Base-by-base conservation (phyloP, 2,888 invertebrate species). In the Scaptomyza tumidula region DNA sequence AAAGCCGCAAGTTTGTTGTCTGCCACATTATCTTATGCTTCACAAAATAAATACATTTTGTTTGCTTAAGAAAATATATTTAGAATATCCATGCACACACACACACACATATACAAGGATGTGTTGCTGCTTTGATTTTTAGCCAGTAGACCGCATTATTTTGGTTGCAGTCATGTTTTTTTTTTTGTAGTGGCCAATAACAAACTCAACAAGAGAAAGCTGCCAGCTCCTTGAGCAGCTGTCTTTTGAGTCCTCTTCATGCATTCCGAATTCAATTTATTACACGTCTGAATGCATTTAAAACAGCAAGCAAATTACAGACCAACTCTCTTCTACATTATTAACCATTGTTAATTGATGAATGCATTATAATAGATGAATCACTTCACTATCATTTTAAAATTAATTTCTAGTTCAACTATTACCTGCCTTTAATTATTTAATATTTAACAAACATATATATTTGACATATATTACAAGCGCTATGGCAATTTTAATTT, bases 111-210 rank as follows among this genome's bases (percentile, higher is more conserved):
- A 24, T 19, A 29, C 45, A 29, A 9, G 13, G 10, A 45, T 37
- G 52, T 41, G 48, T 29, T 78, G 45, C 54, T 80, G 45, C 89
- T 82, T 88, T 82, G 82, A 82, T 89, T 87, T 80, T 63, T 57
- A 56, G 62, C 61, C 80, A 61, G 73, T 65, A 44, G 53, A 83
- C 81, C 82, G 67, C 85, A 82, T 88, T 88, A 88, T 86, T 86
- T 88, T 66, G 85, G 77, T 66, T 78, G 45, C 43, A 71, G 53
- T 48, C 53, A 48, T 48, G 62, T 60, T 66, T 58, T 57, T 57
- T 49, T 49, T 57, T 57, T 49, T 49, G 10, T 13, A 19, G 13
- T 31, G 46, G 41, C 52, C 37, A 66, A 58, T 9, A 69, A 10
- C 41, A 69, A 58, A 27, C n/a, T 24, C 5, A 29, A 29, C 6